Conservation (phyloP, 2,797 vertebrate species). For the Masticophis lateralis region DNA sequence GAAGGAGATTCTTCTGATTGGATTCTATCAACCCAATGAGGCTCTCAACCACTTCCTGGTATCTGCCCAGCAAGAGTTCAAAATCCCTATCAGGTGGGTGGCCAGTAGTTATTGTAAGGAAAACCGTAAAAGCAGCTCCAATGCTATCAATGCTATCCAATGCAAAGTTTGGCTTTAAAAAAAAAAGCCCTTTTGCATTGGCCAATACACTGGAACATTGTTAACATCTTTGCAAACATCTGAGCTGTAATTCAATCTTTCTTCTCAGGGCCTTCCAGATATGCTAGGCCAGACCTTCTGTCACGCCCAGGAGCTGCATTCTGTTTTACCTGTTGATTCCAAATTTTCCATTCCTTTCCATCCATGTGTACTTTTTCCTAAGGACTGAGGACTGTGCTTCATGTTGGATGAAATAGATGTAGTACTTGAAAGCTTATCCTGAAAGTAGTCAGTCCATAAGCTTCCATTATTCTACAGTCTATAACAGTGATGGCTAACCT, state of each 20-base stretch:
- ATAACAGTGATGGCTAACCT: too few species aligned
- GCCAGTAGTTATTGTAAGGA: background rate
- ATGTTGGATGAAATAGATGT: background rate
- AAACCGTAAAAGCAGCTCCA: too few species aligned
- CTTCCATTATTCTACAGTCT: background rate
- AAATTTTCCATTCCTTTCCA: background rate
- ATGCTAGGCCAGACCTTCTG: background rate
- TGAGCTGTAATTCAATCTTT: background rate
- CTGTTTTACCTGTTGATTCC: background rate
- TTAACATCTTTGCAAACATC: background rate
- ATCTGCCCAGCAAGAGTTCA: slow-evolving; percentile 89
- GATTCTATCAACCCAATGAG: slow-evolving; percentile 96
- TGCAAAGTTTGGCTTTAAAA: background rate
- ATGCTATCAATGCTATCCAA: background rate
- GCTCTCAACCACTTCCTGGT: slow-evolving; percentile 86
- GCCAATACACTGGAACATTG: background rate
- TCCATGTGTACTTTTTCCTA: background rate
- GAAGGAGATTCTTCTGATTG: slow-evolving; percentile 94
- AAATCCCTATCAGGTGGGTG: slow-evolving; percentile 87
- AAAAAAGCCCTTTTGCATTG: background rate
- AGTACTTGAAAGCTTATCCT: background rate
- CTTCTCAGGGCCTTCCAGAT: background rate
- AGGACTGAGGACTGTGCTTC: background rate
- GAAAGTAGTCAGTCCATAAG: background rate
- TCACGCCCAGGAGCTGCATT: background rate